Base-by-base conservation (phyloP, 64 coral and sea anemone species). In the Porites lutea region DNA sequence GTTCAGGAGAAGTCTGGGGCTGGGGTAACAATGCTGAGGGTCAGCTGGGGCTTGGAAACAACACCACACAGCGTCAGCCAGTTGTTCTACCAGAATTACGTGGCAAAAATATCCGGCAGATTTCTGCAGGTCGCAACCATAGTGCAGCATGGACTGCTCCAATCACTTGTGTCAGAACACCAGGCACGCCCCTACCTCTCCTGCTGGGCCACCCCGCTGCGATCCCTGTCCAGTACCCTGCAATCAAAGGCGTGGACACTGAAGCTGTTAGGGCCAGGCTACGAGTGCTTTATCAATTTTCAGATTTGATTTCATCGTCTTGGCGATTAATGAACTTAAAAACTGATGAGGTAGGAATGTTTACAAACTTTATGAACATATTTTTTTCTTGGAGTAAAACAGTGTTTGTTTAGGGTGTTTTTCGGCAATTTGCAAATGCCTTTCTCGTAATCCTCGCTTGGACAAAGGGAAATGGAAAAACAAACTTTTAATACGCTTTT, bases 81-180 rank as follows among this genome's bases (percentile, higher is more conserved):
- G 89, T 82, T 20, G 46, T 96, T 43, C 70, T 96, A 13, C 70
- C 87, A 57, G 91, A 90, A 13, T 92, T 96, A 1, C 77, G 88
- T 16, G 91, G 91, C n/a, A 96, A 96, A 61, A 96, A 96, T 8
- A 87, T 93, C 45, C 73, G 87, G 71, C 95, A 96, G 80, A 86
- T 96, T 54, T 87, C 91, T 6, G 95, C 95, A 8, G 95, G 95
- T 48, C 87, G 95, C 15, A 96, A 96, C 48, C 95, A 96, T 51
- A 96, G 95, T 64, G 87, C 95, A 21, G 95, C 95, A 4, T 96
- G 95, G 95, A 96, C 95, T 2, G 91, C 95, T n/a, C 91, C 95
- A 53, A 52, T 88, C 9, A 61, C 91, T 23, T 91, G 86, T 47
- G 15, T 65, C 3, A 93, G 91, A 78, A 72, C 89, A 22, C 95